A percentile compares a stretch with the other conserved stretches of the same genome.
Evolutionary conservation across 2,888 invertebrate genomes (phyloP).

Genomic region (Dryomyza anilis): DNA sequence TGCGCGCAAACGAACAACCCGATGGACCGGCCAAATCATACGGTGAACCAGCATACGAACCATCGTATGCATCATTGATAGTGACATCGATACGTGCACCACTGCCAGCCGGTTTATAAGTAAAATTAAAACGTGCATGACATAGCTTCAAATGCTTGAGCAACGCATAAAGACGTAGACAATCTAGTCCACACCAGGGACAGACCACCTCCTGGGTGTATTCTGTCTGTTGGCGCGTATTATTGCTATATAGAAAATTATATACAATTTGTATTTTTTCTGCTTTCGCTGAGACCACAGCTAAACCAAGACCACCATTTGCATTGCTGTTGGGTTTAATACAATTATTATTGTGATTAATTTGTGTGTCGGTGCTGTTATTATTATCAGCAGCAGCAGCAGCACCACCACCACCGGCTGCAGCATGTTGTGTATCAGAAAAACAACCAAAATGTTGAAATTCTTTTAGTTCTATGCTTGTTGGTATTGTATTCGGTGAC

Average conservation of each 20-base stretch:
- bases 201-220: constrained; percentile 91
- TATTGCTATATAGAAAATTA: constrained; percentile 95
- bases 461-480: constrained; percentile 46
- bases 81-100: constrained; percentile 93
- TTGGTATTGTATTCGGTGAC: constrained; percentile 68
- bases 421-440: constrained; percentile 33
- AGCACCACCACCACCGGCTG: constrained; percentile 30
- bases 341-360: constrained; percentile 52
- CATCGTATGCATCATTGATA: constrained; percentile 93
- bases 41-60: constrained; percentile 92
- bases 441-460: constrained; percentile 45
- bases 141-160: constrained; percentile 92
- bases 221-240: constrained; percentile 93
- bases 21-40: constrained; percentile 82
- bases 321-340: constrained; percentile 36
- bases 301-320: too few relatives aligned
- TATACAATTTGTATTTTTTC: constrained; percentile 84
- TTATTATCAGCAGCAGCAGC: constrained; percentile 15
- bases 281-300: constrained; percentile 37
- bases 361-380: constrained; percentile 30
- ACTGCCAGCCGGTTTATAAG: constrained; percentile 66
- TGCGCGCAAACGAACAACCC: constrained; percentile 73
- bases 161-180: constrained; percentile 83
- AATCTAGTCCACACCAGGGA: constrained; percentile 95
- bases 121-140: constrained; percentile 92